Evolutionary conservation across 2,888 invertebrate species (phyloP).

Genomic region (Caenorhabditis uteleia): DNA sequence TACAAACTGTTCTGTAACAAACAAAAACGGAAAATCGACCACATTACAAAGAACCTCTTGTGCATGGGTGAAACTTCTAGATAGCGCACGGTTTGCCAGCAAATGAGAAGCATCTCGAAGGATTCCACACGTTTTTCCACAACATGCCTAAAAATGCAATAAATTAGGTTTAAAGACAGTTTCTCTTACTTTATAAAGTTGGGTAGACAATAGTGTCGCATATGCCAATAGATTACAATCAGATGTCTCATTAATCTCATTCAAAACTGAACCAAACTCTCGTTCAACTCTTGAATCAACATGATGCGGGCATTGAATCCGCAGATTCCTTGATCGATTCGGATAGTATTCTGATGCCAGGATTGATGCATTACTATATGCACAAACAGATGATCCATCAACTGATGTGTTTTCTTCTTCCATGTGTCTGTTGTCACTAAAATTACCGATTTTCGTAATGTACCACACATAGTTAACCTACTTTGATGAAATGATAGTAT

Average conservation of each 20-base stretch:
- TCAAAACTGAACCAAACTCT: conserved; percentile 82
- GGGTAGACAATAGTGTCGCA: conserved; percentile 82
- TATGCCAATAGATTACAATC: conserved; percentile 73
- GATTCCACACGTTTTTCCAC: conserved; percentile 80
- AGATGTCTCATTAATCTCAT: conserved; percentile 77
- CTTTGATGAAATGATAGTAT: conserved; percentile 25
- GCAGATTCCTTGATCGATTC: conserved; percentile 29
- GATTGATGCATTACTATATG: conserved; percentile 34
- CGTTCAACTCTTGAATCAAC: conserved; percentile 75
- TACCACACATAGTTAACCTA: no score
- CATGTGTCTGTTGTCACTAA: no score
- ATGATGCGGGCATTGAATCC: conserved; percentile 48
- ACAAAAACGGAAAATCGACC: conserved; percentile 80
- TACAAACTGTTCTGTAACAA: conserved; percentile 78
- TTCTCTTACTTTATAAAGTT: conserved; percentile 80
- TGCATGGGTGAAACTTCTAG: conserved; percentile 72
- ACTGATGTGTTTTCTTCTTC: conserved; percentile 42
- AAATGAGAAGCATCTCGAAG: conserved; percentile 81
- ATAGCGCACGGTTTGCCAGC: conserved; percentile 72
- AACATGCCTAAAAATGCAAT: conserved; percentile 78
- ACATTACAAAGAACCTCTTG: conserved; percentile 74
- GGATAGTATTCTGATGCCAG: conserved; percentile 46
- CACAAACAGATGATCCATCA: conserved; percentile 42
- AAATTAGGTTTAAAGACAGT: no score
- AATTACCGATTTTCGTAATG: conserved; percentile 8